phyloP scores from a whole-genome alignment of 2,113 vertebrate species.

The Dasyornis broadbenti region DNA sequence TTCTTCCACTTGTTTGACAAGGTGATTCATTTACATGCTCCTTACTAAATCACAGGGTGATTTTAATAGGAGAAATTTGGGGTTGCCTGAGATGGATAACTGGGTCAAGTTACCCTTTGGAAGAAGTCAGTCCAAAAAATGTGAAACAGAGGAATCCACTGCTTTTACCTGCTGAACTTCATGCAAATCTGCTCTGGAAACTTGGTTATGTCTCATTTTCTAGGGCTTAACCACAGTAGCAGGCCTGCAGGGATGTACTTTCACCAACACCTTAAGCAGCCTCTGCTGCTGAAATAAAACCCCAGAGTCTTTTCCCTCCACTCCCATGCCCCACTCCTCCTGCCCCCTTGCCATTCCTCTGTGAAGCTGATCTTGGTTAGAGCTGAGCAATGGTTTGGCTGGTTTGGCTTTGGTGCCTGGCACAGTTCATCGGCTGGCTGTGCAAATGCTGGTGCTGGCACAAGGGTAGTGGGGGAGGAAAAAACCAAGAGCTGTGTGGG shows the following conservation, averaged over 20 bases:
- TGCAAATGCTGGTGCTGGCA: not conserved
- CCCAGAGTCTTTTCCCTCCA: not conserved
- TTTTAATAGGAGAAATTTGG: constrained; percentile 15
- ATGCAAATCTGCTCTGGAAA: constrained; percentile 36
- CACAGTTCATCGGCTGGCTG: not conserved
- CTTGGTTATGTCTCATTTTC: not conserved
- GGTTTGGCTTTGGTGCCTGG: not conserved
- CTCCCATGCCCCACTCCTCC: not conserved
- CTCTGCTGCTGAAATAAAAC: not conserved
- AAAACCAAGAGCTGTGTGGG: not conserved
- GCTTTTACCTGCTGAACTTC: not conserved
- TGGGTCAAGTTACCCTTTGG: constrained; percentile 8
- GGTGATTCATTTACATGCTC: not conserved
- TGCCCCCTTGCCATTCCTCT: not conserved
- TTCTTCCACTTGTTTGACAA: constrained; percentile 29
- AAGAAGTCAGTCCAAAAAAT: not conserved
- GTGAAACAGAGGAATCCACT: not conserved
- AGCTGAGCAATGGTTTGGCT: not conserved
- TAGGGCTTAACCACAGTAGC: not conserved
- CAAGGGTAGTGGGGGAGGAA: not conserved
- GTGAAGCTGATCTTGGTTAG: not conserved
- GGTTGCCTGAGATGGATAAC: not conserved
- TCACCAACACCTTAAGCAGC: not conserved
- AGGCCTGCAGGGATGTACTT: constrained; percentile 18
- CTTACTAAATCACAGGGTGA: not conserved